Conservation (phyloP, 2,797 vertebrate species). For the Phrynocephalus forsythii region DNA sequence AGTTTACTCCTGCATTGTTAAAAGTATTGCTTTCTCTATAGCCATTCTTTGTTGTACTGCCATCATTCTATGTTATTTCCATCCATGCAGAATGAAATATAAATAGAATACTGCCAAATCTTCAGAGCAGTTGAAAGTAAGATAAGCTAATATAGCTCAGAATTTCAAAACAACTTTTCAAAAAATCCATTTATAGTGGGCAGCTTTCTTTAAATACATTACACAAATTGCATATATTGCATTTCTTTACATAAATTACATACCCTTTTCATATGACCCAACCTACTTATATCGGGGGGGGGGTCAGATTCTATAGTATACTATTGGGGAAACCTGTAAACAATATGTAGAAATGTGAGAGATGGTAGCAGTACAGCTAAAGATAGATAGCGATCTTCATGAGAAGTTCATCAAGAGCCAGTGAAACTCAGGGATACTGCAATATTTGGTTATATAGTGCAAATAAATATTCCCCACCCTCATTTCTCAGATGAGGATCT, state of each 20-base stretch:
- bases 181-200: not conserved
- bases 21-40: conserved; percentile 40
- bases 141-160: not conserved
- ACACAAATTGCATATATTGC: not conserved
- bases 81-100: conserved; percentile 21
- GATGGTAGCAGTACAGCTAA: no score
- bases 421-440: no score
- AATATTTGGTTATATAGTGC: no score
- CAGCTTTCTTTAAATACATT: not conserved
- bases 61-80: conserved; percentile 54
- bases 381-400: no score
- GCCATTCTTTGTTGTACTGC: conserved; percentile 58
- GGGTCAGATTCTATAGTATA: no score
- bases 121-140: not conserved
- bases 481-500: no score
- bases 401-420: no score
- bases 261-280: not conserved
- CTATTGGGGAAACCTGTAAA: no score
- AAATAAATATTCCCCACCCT: no score
- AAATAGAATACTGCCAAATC: conserved; percentile 23
- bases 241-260: not conserved
- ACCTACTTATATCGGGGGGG: not conserved
- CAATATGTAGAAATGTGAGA: no score
- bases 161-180: not conserved
- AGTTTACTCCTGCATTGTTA: conserved; percentile 48